Base-by-base conservation (phyloP, 1,140 invertebrate genomes). In the Diploscapter pachys region DNA sequence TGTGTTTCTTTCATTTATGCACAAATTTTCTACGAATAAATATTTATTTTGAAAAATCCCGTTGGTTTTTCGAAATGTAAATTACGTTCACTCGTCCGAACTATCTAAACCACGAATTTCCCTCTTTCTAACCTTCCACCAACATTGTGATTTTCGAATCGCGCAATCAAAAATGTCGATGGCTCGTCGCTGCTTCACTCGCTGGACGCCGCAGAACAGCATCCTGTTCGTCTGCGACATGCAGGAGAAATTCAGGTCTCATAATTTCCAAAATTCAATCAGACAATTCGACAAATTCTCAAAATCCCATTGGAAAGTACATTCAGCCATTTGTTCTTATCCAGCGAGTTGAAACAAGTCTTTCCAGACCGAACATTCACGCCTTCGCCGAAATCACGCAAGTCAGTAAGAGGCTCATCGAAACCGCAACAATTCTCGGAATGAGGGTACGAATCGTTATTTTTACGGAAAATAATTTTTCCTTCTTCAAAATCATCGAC, bases 191-290 rank as follows among this genome's bases (percentile, higher is more conserved):
- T 52, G 52, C 13, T 69, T 78, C 55, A 53, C 67, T 68, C 77
- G 77, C 57, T 31, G 75, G 54, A 78, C 55, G 49, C 75, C 77
- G 13, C 86, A 88, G 71, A 88, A 87, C 81, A 91, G 91, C 3
- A 90, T 90, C 3, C 89, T 95, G 69, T 88, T 95, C 54, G 86
- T 94, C 64, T 95, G 93, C 84, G 93, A 95, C 83, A 88, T 95
- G 48, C 93, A 95, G 85, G 92, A 93, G 85, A 91, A 90, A 80
- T 94, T 94, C 83, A 86, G 90, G 52, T 89, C 31, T 31, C 31
- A 31, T 31, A 31, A 31, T 31, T 31, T 31, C 13, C 9, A 11
- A 54, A 48, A 13, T 74, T 3, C 51, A 48, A 54, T 75, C 13
- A 3, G 9, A 13, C 13, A 61, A 52, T 13, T 31, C 48, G 13